These are phyloP conservation scores for Amyelois transitella DNA, from an alignment of 1,140 invertebrate genomes.

Conservation along the genomic window DNA sequence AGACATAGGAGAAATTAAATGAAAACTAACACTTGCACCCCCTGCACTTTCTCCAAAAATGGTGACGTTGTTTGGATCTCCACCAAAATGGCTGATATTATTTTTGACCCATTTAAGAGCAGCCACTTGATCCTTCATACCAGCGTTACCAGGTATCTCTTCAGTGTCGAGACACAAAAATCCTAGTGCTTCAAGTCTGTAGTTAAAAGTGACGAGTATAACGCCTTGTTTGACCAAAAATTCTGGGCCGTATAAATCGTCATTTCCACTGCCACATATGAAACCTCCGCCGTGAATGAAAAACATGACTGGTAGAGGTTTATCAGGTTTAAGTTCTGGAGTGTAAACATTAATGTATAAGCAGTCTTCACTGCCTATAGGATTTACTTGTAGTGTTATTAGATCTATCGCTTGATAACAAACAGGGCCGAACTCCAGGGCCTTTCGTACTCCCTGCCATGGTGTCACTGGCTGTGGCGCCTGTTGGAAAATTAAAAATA, in stretches of 20 bases:
- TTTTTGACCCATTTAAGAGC: conserved; percentile 78
- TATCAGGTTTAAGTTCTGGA: conserved; percentile 45
- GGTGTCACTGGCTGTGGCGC: conserved; percentile 36
- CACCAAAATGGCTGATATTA: conserved; percentile 80
- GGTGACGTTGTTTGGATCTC: conserved; percentile 77
- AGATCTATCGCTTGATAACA: conserved; percentile 29
- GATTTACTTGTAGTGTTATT: conserved; percentile 13
- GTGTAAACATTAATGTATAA: conserved; percentile 78
- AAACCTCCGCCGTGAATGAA: conserved; percentile 82
- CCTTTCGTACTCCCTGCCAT: conserved; percentile 39
- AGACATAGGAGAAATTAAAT: conserved; percentile 63
- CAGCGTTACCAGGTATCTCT: conserved; percentile 80
- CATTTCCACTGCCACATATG: conserved; percentile 72
- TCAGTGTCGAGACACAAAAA: conserved; percentile 70
- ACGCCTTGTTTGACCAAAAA: conserved; percentile 77
- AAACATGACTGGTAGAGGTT: conserved; percentile 42
- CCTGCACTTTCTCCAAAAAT: conserved; percentile 77
- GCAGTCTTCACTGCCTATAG: conserved; percentile 73
- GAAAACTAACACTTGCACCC: conserved; percentile 61
- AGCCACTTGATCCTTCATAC: conserved; percentile 79
- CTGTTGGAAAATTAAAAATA: conserved; percentile 20
- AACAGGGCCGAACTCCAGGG: conserved; percentile 28
- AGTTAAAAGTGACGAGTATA: conserved; percentile 78
- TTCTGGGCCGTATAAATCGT: conserved; percentile 75
- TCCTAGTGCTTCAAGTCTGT: conserved; percentile 45